A percentile compares a stretch with the other conserved stretches of the same genome.
These are phyloP conservation scores for Oriolus oriolus DNA, from an alignment of 2,113 vertebrate species.

Conservation along the genomic window DNA sequence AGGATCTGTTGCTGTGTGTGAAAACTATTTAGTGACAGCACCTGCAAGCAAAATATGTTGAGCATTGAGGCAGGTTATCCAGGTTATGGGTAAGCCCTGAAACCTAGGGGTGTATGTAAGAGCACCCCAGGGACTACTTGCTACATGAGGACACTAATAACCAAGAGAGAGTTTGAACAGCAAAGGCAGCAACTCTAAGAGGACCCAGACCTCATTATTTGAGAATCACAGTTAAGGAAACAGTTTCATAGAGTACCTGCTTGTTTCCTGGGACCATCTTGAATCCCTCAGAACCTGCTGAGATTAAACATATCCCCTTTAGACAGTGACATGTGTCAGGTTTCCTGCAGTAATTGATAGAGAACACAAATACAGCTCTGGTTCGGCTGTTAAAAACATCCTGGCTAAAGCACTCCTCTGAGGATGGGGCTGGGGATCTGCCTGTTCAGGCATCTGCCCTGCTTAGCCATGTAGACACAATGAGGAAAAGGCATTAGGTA, in stretches of 20 bases:
- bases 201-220: neutral
- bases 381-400: neutral
- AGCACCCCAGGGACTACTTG: neutral
- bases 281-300: neutral
- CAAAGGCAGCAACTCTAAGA: neutral
- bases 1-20: neutral
- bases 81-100: neutral
- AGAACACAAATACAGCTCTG: neutral
- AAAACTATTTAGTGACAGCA: neutral
- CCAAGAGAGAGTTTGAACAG: neutral
- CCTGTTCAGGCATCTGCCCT: neutral
- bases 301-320: conserved; percentile 1
- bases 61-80: neutral
- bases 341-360: neutral
- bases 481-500: neutral
- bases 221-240: neutral
- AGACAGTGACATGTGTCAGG: neutral
- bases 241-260: neutral
- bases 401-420: neutral
- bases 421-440: neutral
- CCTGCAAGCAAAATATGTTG: neutral
- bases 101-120: neutral
- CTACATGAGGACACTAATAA: neutral
- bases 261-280: conserved; percentile 18
- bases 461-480: neutral